These are phyloP conservation scores for Protophormia terraenovae DNA, from an alignment of 2,888 invertebrate species.

Conservation along the genomic window DNA sequence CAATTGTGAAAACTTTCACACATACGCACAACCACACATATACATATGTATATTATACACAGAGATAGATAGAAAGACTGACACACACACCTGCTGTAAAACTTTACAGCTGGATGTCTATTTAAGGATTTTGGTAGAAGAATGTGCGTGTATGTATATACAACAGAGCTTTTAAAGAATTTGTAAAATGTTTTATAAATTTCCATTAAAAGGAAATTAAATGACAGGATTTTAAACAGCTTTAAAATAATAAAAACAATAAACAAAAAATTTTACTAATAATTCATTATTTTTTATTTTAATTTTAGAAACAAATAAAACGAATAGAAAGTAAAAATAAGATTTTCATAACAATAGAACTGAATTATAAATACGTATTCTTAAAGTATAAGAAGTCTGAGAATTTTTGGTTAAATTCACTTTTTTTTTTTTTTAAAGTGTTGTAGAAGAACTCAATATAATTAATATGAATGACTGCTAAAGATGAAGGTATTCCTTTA, in stretches of 20 bases:
- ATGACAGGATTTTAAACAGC: neutral
- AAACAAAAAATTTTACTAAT: no score
- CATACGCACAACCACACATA: conserved; percentile 24
- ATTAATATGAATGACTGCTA: no score
- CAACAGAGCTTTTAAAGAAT: conserved; percentile 1
- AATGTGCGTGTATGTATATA: neutral
- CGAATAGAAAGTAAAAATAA: neutral
- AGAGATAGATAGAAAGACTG: neutral
- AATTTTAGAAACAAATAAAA: neutral
- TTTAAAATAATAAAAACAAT: neutral
- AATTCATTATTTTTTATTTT: neutral
- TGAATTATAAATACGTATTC: no score
- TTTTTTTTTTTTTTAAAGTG: no score
- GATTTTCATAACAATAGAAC: no score
- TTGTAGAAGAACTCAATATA: no score
- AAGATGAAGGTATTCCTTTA: neutral
- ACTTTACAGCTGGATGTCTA: neutral
- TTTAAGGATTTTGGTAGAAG: neutral
- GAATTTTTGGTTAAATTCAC: no score
- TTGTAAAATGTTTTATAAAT: neutral
- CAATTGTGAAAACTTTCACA: conserved; percentile 71
- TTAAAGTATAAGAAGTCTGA: no score
- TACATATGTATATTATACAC: neutral
- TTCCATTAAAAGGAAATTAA: neutral
- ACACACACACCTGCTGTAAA: neutral